These are phyloP conservation scores for Poecilia gillii DNA, from an alignment of 2,797 vertebrate genomes.

Conservation along the genomic window DNA sequence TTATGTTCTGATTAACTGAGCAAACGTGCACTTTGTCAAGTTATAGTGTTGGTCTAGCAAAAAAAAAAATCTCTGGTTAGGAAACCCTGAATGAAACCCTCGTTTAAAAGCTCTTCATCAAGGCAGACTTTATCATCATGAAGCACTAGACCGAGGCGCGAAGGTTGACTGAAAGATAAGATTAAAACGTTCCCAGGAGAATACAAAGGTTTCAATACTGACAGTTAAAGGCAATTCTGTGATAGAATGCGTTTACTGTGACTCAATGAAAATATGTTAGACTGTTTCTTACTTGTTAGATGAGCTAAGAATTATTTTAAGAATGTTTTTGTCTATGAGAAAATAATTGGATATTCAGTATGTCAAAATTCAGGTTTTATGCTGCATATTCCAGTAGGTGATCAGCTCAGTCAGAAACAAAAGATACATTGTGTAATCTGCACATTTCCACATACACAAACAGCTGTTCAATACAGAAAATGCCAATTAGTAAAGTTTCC, in stretches of 20 bases:
- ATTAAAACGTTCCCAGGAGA: neutral
- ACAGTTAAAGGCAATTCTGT: neutral
- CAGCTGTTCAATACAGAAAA: too few relatives aligned
- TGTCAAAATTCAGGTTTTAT: neutral
- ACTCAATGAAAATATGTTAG: neutral
- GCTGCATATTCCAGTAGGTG: neutral
- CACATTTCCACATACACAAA: too few relatives aligned
- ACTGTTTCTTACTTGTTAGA: neutral
- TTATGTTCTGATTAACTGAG: constrained; percentile 23
- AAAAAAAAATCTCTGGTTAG: neutral
- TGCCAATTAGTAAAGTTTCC: too few relatives aligned
- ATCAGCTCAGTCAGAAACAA: too few relatives aligned
- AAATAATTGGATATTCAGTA: neutral
- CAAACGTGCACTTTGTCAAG: constrained; percentile 26
- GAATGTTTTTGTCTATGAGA: neutral
- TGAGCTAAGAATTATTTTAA: neutral
- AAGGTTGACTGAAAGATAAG: neutral
- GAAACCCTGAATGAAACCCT: neutral
- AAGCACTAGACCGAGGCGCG: neutral
- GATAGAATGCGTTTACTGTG: too few relatives aligned
- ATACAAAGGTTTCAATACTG: neutral
- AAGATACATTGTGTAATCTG: neutral
- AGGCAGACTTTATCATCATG: neutral
- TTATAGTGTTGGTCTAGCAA: constrained; percentile 19
- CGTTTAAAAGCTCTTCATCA: neutral